A percentile compares a stretch with the other conserved stretches of the same genome.
Conservation (phyloP, 2,113 vertebrate genomes). For the Hydrolagus affinis region DNA sequence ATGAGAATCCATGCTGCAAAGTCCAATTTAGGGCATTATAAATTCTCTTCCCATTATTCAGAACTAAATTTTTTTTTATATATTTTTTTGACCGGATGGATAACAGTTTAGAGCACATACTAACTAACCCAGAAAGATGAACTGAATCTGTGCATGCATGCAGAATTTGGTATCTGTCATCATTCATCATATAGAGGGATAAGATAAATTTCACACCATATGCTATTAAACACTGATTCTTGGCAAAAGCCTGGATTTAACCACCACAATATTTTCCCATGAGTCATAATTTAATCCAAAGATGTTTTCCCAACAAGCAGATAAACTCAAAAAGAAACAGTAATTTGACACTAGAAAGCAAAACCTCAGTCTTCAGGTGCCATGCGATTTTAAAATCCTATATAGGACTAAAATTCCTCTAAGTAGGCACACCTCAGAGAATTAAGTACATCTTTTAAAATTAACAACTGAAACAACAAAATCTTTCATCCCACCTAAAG, state of each 20-base stretch:
- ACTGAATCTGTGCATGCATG: slow-evolving; percentile 48
- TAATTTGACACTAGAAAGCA: slow-evolving; percentile 28
- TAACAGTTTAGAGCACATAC: background rate
- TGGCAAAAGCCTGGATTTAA: slow-evolving; percentile 40
- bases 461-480: background rate
- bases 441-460: slow-evolving; percentile 18
- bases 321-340: slow-evolving; percentile 33
- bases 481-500: too few relatives aligned
- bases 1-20: background rate
- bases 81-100: background rate
- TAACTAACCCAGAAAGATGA: slow-evolving; percentile 55
- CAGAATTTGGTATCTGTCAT: slow-evolving; percentile 51
- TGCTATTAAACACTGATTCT: slow-evolving; percentile 41
- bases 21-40: slow-evolving; percentile 5
- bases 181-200: slow-evolving; percentile 54
- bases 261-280: slow-evolving; percentile 34
- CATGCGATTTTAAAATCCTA: slow-evolving; percentile 27
- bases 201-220: slow-evolving; percentile 45
- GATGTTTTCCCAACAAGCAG: slow-evolving; percentile 45
- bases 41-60: background rate
- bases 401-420: background rate
- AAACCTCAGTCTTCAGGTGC: slow-evolving; percentile 31
- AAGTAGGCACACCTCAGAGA: background rate
- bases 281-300: slow-evolving; percentile 41
- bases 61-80: background rate